Evolutionary conservation across 2,888 invertebrate genomes (phyloP).

Genomic region (Drosophila subsilvestris): DNA sequence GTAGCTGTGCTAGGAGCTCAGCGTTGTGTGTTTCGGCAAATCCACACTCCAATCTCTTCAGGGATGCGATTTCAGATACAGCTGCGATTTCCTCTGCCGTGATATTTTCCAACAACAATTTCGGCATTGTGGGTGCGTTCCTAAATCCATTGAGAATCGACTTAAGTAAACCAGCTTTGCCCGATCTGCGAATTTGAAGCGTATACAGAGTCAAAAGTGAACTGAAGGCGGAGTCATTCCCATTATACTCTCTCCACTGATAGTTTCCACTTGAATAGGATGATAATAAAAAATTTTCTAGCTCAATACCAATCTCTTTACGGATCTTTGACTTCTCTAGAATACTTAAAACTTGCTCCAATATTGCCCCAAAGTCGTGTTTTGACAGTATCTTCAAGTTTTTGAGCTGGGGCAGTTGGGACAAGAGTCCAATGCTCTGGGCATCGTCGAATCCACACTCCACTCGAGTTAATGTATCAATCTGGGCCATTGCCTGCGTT

Average conservation of each 20-base stretch:
- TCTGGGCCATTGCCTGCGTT: background rate
- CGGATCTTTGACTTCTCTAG: too few species aligned
- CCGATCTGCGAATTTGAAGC: too few species aligned
- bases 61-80: background rate
- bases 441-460: background rate
- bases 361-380: background rate
- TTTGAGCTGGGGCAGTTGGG: background rate
- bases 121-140: background rate
- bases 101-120: background rate
- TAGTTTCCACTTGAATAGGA: too few species aligned
- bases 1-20: slow-evolving; percentile 2
- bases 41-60: background rate
- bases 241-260: too few species aligned
- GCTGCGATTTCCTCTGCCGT: background rate
- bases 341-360: background rate
- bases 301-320: too few species aligned
- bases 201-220: too few species aligned
- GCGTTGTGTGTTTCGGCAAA: slow-evolving; percentile 4
- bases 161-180: too few species aligned
- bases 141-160: too few species aligned
- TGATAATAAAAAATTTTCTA: too few species aligned
- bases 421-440: background rate
- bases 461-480: background rate
- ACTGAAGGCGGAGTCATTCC: background rate
- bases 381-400: background rate